A percentile compares a stretch with the other conserved stretches of the same genome.
phyloP scores from a whole-genome alignment of 2,888 invertebrate genomes.

The Gandaritis pyraliata region DNA sequence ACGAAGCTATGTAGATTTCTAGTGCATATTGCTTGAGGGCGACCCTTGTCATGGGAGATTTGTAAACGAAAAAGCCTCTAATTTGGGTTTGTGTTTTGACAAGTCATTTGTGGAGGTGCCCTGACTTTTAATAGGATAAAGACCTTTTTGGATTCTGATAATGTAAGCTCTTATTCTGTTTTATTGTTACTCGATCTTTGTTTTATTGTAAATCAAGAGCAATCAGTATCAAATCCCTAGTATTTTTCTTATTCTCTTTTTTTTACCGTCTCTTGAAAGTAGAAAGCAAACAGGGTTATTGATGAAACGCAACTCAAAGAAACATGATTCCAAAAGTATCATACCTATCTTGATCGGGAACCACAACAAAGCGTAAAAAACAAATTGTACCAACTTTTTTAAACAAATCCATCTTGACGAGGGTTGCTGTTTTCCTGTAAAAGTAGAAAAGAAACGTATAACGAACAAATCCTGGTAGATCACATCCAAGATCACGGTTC shows the following conservation, averaged over 20 bases:
- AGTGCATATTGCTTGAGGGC: slow-evolving; percentile 57
- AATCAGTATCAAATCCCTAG: too few species aligned
- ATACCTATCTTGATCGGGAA: slow-evolving; percentile 70
- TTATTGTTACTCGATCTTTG: not conserved
- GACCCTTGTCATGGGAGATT: slow-evolving; percentile 77
- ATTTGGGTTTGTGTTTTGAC: slow-evolving; percentile 73
- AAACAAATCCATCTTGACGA: slow-evolving; percentile 81
- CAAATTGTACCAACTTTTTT: slow-evolving; percentile 74
- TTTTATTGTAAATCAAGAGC: too few species aligned
- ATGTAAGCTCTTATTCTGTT: slow-evolving; percentile 32
- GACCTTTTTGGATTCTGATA: slow-evolving; percentile 42
- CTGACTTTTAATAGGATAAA: slow-evolving; percentile 48
- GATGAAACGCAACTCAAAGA: slow-evolving; percentile 47
- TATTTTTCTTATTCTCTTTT: not conserved
- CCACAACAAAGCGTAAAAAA: slow-evolving; percentile 76
- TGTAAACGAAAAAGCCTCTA: slow-evolving; percentile 73
- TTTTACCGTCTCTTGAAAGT: not conserved
- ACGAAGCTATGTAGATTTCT: slow-evolving; percentile 54
- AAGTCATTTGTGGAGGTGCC: slow-evolving; percentile 61
- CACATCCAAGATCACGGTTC: slow-evolving; percentile 63
- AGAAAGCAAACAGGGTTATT: slow-evolving; percentile 5
- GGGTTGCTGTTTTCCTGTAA: slow-evolving; percentile 70
- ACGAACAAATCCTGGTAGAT: slow-evolving; percentile 73
- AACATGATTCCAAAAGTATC: slow-evolving; percentile 40
- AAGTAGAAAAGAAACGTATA: slow-evolving; percentile 74